phyloP scores from a whole-genome alignment of 2,113 vertebrate genomes.

The Gasterosteus nipponicus region DNA sequence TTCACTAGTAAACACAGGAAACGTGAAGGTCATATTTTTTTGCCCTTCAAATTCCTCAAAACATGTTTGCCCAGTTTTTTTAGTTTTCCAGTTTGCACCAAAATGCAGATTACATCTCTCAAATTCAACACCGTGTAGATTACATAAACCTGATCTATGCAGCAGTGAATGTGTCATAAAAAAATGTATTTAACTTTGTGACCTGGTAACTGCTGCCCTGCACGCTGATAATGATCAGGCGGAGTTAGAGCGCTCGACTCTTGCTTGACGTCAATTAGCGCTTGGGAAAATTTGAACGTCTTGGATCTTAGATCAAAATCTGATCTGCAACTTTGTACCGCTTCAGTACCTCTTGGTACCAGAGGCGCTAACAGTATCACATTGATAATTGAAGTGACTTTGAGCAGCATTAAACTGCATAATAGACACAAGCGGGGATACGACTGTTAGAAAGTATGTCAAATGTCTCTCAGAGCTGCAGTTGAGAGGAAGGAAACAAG shows the following conservation, averaged over 20 bases:
- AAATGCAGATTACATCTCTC: background rate
- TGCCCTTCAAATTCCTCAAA: slow-evolving; percentile 30
- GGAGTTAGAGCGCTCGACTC: slow-evolving; percentile 61
- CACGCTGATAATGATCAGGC: slow-evolving; percentile 22
- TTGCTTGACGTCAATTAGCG: slow-evolving; percentile 65
- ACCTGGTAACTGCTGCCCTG: slow-evolving; percentile 10
- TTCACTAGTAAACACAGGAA: background rate
- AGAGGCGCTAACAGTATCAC: slow-evolving; percentile 46
- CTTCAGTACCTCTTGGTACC: slow-evolving; percentile 53
- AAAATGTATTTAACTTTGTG: slow-evolving; percentile 29
- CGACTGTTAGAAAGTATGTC: slow-evolving; percentile 39
- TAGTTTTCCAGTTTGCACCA: slow-evolving; percentile 2
- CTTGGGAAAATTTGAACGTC: slow-evolving; percentile 48
- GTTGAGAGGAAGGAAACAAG: slow-evolving; percentile 20
- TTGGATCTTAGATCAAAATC: slow-evolving; percentile 60
- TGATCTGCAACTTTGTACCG: slow-evolving; percentile 41
- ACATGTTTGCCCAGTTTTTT: slow-evolving; percentile 35
- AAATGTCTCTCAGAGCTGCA: slow-evolving; percentile 23
- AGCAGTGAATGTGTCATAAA: slow-evolving; percentile 21
- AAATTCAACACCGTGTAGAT: slow-evolving; percentile 24
- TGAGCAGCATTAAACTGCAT: slow-evolving; percentile 53
- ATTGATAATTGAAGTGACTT: slow-evolving; percentile 61
- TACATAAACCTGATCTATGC: background rate
- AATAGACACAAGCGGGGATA: slow-evolving; percentile 48
- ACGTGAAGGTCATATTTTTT: background rate